Evolutionary conservation across 2,113 vertebrate species (phyloP), one percentile per base, ranked within the genome.

Genomic region (Bubo scandiacus): DNA sequence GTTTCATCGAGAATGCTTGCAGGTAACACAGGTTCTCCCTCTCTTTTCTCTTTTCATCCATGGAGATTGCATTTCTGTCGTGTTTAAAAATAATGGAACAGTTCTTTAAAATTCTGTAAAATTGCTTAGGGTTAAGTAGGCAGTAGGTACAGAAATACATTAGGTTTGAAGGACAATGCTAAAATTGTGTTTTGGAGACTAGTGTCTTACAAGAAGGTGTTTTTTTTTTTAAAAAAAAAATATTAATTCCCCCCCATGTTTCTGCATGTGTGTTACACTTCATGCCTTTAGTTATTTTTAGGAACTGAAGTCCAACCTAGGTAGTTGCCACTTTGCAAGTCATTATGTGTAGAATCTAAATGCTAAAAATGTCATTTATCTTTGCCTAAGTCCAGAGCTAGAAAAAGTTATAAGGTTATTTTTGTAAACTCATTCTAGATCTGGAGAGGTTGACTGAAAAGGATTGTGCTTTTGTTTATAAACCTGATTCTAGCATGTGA

Each of bases 1-100:
- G 99, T 99, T 99, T 98, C 99, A 99, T 97, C 98, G 99, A 93
- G 98, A 99, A 72, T 99, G 99, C 94, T 98, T 99, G 81, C 99
- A 99, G 99, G 99, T 99, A 98, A 97, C 81, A 80, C 42, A 71
- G 54, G 5, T 92, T 96, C 42, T 94, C 9, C 22, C 30, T 65
- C 71, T 79, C 34, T 67, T 91, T 65, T 40, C 27, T 67, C 18
- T 42, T 54, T 91, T 30, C 58, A 67, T 86, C 15, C 52, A 47
- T 4, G 2, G 32, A 75, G 20, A 62, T 81, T 17, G 13, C 7
- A 10, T 62, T 95, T 86, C 23, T 58, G 21, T 80, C n/a, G 8
- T 62, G 10, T 71, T 86, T 45, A 29, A 80, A 77, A 90, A 57
- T 47, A 95, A 57, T 52, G 10, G 42, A 86, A 30, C 4, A 20